A percentile compares a stretch with the other conserved stretches of the same genome.
Conservation (phyloP, 2,888 invertebrate species). For the Rotaria socialis region DNA sequence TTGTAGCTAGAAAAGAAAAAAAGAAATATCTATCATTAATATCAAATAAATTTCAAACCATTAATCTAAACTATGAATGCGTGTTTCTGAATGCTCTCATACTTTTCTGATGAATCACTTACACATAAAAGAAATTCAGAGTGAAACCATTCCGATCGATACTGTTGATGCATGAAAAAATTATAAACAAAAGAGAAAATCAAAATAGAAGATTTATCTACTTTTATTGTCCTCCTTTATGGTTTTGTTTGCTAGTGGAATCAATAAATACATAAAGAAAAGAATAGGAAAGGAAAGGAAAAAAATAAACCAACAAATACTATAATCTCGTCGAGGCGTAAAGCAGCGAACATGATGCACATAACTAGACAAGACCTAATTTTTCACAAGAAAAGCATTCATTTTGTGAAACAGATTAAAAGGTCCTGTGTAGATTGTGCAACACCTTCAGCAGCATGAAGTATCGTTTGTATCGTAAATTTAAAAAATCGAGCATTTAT, state of each 20-base stretch:
- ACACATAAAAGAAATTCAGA: not conserved
- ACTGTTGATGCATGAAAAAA: not conserved
- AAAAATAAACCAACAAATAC: not conserved
- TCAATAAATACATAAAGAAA: not conserved
- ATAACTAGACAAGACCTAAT: constrained; percentile 36
- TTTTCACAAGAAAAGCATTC: not conserved
- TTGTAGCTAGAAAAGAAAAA: not conserved
- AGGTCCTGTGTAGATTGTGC: constrained; percentile 37
- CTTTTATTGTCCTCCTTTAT: constrained; percentile 11
- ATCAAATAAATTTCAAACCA: not conserved
- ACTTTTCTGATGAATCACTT: not conserved
- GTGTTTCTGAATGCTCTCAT: not conserved
- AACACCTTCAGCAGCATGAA: constrained; percentile 36
- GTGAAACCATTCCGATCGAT: constrained; percentile 25
- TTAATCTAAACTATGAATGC: not conserved
- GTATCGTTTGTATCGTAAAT: not conserved
- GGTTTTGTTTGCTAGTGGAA: not conserved
- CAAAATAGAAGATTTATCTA: not conserved
- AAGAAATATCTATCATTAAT: not conserved
- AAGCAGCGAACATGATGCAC: constrained; percentile 35
- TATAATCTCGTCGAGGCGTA: not conserved
- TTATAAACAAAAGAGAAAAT: constrained; percentile 3
- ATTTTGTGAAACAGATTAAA: not conserved
- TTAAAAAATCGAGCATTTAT: not conserved
- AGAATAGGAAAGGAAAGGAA: not conserved